Conservation (phyloP, 1,140 invertebrate species). For the Conus ventricosus region DNA sequence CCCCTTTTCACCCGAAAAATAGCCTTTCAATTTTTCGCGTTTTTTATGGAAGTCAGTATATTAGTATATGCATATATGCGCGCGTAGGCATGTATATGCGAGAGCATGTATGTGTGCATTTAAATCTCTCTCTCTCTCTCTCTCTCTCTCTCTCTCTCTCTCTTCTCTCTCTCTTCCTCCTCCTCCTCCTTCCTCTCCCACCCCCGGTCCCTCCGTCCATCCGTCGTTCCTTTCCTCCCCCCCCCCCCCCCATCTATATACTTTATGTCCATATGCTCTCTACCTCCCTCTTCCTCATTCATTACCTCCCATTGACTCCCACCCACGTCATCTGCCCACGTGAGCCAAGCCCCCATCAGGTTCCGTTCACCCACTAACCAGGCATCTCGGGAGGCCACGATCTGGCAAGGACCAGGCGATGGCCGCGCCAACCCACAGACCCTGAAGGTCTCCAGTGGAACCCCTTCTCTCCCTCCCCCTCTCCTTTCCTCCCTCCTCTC, state of each 20-base stretch:
- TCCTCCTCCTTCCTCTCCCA: conserved; percentile 19
- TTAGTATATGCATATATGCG: too few relatives aligned
- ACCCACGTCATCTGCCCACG: background rate
- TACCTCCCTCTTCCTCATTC: conserved; percentile 20
- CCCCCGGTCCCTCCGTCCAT: conserved; percentile 19
- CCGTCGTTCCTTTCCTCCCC: background rate
- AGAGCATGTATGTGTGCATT: background rate
- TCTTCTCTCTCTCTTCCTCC: conserved; percentile 20
- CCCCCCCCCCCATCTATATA: background rate
- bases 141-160: background rate
- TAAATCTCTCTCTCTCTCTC: too few relatives aligned
- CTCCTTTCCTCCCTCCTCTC: background rate
- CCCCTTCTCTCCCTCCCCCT: background rate
- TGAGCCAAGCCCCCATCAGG: too few relatives aligned
- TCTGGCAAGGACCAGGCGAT: too few relatives aligned
- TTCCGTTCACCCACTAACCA: too few relatives aligned
- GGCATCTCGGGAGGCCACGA: too few relatives aligned
- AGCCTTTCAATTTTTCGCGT: too few relatives aligned
- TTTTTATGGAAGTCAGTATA: too few relatives aligned
- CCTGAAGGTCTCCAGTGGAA: too few relatives aligned
- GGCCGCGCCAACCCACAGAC: too few relatives aligned
- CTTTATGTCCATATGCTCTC: background rate
- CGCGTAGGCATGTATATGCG: background rate
- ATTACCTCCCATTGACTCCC: conserved; percentile 24
- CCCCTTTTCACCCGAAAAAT: too few relatives aligned